These are phyloP conservation scores for Cistogaster globosa DNA, from an alignment of 2,888 invertebrate species.

Conservation along the genomic window DNA sequence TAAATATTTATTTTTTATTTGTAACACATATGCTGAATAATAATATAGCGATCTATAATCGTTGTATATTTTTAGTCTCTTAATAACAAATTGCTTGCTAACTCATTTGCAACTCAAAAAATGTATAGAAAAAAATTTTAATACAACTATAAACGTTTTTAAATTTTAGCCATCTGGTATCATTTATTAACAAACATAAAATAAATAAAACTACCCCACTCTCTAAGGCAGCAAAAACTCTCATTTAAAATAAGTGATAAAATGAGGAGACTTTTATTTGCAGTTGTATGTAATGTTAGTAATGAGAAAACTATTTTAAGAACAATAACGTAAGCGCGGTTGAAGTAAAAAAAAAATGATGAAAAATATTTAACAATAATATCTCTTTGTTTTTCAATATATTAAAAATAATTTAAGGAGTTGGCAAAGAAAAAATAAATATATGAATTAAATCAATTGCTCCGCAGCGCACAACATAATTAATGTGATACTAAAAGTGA, in stretches of 20 bases:
- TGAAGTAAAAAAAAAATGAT: slow-evolving; percentile 14
- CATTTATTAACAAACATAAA: slow-evolving; percentile 11
- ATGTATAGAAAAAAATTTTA: too few species aligned
- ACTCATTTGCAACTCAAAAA: too few species aligned
- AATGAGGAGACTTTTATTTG: not conserved
- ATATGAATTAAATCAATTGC: not conserved
- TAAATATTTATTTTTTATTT: too few species aligned
- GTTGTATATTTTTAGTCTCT: too few species aligned
- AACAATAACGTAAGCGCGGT: slow-evolving; percentile 36
- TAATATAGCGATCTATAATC: too few species aligned
- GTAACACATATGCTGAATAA: too few species aligned
- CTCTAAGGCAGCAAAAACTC: slow-evolving; percentile 19
- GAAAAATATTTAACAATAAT: not conserved
- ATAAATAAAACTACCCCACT: slow-evolving; percentile 36
- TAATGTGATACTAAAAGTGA: slow-evolving; percentile 19
- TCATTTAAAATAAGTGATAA: too few species aligned
- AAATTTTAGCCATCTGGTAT: slow-evolving; percentile 23
- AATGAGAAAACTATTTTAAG: slow-evolving; percentile 41
- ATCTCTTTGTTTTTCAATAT: not conserved
- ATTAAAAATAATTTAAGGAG: slow-evolving; percentile 8
- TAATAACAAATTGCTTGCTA: too few species aligned
- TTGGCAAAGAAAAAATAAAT: not conserved
- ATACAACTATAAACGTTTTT: too few species aligned
- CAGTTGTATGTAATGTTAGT: slow-evolving; percentile 52
- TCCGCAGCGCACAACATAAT: slow-evolving; percentile 16